Conservation (phyloP, 2,113 vertebrate genomes). For the Hoplias malabaricus region DNA sequence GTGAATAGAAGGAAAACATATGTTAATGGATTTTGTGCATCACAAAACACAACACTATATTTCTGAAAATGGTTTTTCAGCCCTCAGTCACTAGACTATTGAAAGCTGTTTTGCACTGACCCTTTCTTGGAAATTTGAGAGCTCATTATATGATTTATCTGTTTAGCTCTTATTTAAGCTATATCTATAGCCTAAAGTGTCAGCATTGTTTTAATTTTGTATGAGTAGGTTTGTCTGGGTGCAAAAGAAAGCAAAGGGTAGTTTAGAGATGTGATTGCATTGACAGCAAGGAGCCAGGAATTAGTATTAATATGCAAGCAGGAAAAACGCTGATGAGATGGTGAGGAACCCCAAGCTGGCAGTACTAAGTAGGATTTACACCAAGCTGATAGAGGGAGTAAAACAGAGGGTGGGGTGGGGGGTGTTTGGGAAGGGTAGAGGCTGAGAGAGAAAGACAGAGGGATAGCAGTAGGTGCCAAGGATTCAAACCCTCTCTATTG, state of each 20-base stretch:
- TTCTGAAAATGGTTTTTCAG: too few relatives aligned
- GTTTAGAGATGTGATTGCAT: neutral
- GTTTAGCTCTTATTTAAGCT: neutral
- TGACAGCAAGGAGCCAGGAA: slow-evolving; percentile 11
- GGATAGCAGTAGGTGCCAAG: slow-evolving; percentile 15
- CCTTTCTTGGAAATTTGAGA: neutral
- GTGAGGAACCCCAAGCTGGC: slow-evolving; percentile 22
- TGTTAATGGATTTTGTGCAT: too few relatives aligned
- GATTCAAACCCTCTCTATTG: slow-evolving; percentile 2
- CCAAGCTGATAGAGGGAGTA: slow-evolving; percentile 11
- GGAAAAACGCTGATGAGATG: slow-evolving; percentile 5
- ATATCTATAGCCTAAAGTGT: neutral
- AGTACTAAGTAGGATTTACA: slow-evolving; percentile 35
- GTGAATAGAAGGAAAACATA: too few relatives aligned
- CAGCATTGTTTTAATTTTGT: neutral
- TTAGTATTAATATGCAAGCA: slow-evolving; percentile 16
- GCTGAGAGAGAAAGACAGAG: neutral
- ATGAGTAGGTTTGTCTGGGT: neutral
- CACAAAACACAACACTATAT: too few relatives aligned
- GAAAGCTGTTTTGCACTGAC: too few relatives aligned
- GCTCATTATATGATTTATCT: neutral
- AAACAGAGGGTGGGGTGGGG: neutral
- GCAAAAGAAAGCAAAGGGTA: neutral
- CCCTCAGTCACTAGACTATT: too few relatives aligned
- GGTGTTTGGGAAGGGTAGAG: neutral